Percentiles rank a stretch among this genome's conserved stretches.
phyloP scores from a whole-genome alignment of 2,113 vertebrate species.

The Brachyistius frenatus region DNA sequence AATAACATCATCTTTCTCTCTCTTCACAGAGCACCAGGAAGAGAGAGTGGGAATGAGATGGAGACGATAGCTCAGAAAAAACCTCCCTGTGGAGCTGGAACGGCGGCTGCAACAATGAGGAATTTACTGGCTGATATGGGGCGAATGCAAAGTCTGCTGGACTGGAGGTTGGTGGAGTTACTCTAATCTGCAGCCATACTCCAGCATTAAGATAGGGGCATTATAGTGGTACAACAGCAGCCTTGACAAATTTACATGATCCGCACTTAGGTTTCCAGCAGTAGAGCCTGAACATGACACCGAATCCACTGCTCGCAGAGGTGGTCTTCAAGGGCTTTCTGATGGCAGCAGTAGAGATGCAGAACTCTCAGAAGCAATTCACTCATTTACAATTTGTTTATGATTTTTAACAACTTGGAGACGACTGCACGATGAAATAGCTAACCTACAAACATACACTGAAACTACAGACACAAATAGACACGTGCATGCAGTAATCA shows the following conservation, averaged over 20 bases:
- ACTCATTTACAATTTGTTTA: constrained; percentile 30
- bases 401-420: constrained; percentile 11
- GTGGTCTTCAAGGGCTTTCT: constrained; percentile 68
- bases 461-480: neutral
- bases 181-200: constrained; percentile 91
- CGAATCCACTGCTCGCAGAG: constrained; percentile 86
- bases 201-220: constrained; percentile 93
- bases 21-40: constrained; percentile 46
- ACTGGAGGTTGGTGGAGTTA: constrained; percentile 79
- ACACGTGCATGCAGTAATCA: neutral
- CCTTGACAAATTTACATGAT: constrained; percentile 90
- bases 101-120: constrained; percentile 68
- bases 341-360: constrained; percentile 23
- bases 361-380: neutral
- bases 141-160: constrained; percentile 81
- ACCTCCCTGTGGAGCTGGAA: constrained; percentile 73
- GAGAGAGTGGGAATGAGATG: constrained; percentile 66
- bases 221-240: constrained; percentile 88
- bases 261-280: constrained; percentile 87
- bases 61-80: constrained; percentile 72
- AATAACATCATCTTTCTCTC: constrained; percentile 68
- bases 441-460: neutral
- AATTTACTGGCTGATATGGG: constrained; percentile 79
- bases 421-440: neutral
- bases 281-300: constrained; percentile 86